Evolutionary conservation across 2,888 invertebrate genomes (phyloP).

Genomic region (Trypoxylon attenuatum): DNA sequence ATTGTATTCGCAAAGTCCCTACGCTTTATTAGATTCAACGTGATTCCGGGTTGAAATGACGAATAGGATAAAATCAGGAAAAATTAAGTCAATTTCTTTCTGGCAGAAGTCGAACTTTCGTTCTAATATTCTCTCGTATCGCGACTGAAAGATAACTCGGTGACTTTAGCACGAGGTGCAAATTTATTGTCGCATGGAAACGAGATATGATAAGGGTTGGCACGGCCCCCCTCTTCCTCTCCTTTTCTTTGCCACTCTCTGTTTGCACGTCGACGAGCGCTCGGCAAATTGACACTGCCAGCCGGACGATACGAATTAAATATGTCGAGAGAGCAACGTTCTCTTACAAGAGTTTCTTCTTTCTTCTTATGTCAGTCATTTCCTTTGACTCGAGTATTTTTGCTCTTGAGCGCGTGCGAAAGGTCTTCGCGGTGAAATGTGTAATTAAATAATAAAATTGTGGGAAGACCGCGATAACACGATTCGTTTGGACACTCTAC

Average conservation of each 20-base stretch:
- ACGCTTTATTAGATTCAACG: no score
- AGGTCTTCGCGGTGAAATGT: no score
- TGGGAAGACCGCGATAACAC: no score
- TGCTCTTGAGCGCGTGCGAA: no score
- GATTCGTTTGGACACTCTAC: no score
- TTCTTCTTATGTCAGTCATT: not conserved
- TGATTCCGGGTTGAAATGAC: no score
- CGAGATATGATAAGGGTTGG: conserved; percentile 46
- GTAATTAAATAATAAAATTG: no score
- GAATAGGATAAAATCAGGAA: no score
- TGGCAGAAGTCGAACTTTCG: no score
- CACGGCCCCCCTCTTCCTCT: not conserved
- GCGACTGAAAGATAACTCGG: conserved; percentile 19
- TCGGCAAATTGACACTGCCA: conserved; percentile 57
- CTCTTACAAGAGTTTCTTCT: not conserved
- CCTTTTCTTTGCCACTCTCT: conserved; percentile 10
- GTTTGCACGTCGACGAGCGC: conserved; percentile 45
- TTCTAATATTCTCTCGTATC: conserved; percentile 18
- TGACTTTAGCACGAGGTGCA: conserved; percentile 43
- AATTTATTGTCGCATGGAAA: conserved; percentile 51
- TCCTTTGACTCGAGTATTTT: not conserved
- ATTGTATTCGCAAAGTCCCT: no score
- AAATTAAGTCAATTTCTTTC: no score
- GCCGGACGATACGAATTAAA: conserved; percentile 46
- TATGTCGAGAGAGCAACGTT: conserved; percentile 27